phyloP scores from a whole-genome alignment of 2,888 invertebrate genomes.

The Agonopterix arenella region DNA sequence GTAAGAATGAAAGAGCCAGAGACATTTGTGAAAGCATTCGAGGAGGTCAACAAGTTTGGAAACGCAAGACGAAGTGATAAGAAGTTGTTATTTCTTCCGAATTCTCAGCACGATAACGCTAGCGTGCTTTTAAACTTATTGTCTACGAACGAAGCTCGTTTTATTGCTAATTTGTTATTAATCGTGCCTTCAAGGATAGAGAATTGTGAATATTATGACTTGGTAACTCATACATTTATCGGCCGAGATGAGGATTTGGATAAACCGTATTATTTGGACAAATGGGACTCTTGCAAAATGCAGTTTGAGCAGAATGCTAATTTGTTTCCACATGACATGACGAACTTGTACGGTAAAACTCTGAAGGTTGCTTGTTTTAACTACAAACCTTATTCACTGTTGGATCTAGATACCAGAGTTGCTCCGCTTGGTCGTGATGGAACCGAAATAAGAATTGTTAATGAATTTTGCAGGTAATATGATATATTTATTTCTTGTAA shows the following conservation, averaged over 20 bases:
- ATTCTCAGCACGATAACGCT: constrained; percentile 13
- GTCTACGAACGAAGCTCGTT: constrained; percentile 39
- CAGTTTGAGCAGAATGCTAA: constrained; percentile 39
- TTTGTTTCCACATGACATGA: constrained; percentile 68
- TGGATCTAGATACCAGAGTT: constrained; percentile 45
- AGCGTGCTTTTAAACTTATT: constrained; percentile 31
- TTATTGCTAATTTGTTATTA: constrained; percentile 49
- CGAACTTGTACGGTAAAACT: constrained; percentile 57
- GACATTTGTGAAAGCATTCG: constrained; percentile 51
- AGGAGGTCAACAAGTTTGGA: constrained; percentile 47
- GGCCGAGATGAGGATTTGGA: constrained; percentile 35
- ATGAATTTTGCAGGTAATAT: constrained; percentile 66
- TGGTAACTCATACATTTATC: constrained; percentile 59
- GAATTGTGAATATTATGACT: constrained; percentile 36
- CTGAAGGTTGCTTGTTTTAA: constrained; percentile 74
- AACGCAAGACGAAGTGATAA: constrained; percentile 58
- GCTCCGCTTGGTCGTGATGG: constrained; percentile 70
- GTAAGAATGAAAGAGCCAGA: constrained; percentile 47
- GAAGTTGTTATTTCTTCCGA: constrained; percentile 58
- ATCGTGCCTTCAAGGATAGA: constrained; percentile 25
- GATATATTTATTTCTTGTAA: too few species aligned
- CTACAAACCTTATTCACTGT: constrained; percentile 78
- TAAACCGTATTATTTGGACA: constrained; percentile 44
- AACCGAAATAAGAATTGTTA: constrained; percentile 59
- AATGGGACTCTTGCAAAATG: constrained; percentile 52